phyloP scores from a whole-genome alignment of 1,140 invertebrate genomes.

The Zeugodacus cucurbitae region DNA sequence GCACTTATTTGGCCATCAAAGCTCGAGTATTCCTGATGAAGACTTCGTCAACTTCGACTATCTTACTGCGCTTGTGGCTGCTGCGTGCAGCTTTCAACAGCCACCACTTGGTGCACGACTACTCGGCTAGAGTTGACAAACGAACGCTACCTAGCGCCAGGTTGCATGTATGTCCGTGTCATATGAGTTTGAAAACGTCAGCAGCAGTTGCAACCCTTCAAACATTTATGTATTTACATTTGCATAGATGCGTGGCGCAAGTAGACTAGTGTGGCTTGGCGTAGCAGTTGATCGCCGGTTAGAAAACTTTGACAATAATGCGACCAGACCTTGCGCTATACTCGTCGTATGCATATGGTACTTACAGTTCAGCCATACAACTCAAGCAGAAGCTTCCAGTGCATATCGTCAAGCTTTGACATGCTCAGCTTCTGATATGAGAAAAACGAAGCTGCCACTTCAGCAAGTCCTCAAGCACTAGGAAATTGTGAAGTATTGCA shows the following conservation, averaged over 20 bases:
- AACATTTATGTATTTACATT: neutral
- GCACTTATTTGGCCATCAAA: constrained; percentile 1
- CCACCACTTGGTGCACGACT: too few species aligned
- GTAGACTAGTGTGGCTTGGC: neutral
- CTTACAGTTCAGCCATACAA: neutral
- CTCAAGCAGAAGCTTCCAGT: neutral
- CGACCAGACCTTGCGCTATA: neutral
- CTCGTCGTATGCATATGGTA: neutral
- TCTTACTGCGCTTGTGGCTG: neutral
- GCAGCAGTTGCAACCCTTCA: neutral
- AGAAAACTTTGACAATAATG: constrained; percentile 11
- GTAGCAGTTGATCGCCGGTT: neutral
- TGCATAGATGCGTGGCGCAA: neutral
- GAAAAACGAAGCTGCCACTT: neutral
- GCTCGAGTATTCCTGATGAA: neutral
- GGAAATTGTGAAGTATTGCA: constrained; percentile 17
- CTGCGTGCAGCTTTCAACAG: neutral
- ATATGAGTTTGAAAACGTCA: neutral
- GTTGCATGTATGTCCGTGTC: too few species aligned
- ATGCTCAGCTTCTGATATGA: neutral
- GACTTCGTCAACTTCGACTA: neutral
- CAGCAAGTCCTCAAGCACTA: neutral
- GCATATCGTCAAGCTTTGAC: neutral
- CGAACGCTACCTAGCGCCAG: neutral
- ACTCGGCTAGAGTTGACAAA: neutral